Base-by-base conservation (phyloP, 1,140 invertebrate species). In the Drosophila fuyamai region DNA sequence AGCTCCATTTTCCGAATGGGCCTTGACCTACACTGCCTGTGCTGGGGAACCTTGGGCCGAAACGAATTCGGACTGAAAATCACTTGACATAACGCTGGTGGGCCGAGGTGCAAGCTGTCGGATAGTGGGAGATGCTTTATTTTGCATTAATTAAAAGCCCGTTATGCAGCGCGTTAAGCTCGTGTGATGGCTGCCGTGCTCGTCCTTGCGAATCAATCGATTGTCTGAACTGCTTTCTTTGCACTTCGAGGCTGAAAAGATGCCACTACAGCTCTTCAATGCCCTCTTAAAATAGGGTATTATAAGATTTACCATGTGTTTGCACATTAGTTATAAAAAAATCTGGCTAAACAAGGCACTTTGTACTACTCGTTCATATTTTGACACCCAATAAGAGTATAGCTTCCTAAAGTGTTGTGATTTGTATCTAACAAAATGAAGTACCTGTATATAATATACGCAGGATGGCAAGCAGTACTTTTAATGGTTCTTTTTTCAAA, bases 101-200 rank as follows among this genome's bases (percentile, higher is more conserved):
- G 41, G 13, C 29, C 46, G 41, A 32, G 23, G 29, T 23, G 18
- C 36, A 44, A 51, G 48, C 58, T 70, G 72, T 48, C 43, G 60
- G 55, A 76, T 44, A 41, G 27, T 75, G 67, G 61, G 14, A 32
- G 63, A 61, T 66, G 50, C 61, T 82, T 72, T 89, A 79, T 83
- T 76, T 72, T 86, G 83, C 83, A 88, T 86, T 85, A 85, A 86
- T 86, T 86, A 88, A 86, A 86, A 79, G 70, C 71, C 65, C 77
- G 74, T 76, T 86, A 73, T 88, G 76, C 67, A 76, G 51, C 44
- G 66, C 71, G 77, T 76, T 71, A 79, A 85, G 77, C 63, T 51
- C 13, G 44, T 43, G 36, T 66, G 55, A 29, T 48, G 58, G 16
- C 60, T 27, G 13, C 48, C 14, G 23, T 46, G 56, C 47, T 63